Percentiles rank a stretch among this genome's conserved stretches.
phyloP scores from a whole-genome alignment of 2,888 invertebrate genomes.

The Eustalomyia histrio region DNA sequence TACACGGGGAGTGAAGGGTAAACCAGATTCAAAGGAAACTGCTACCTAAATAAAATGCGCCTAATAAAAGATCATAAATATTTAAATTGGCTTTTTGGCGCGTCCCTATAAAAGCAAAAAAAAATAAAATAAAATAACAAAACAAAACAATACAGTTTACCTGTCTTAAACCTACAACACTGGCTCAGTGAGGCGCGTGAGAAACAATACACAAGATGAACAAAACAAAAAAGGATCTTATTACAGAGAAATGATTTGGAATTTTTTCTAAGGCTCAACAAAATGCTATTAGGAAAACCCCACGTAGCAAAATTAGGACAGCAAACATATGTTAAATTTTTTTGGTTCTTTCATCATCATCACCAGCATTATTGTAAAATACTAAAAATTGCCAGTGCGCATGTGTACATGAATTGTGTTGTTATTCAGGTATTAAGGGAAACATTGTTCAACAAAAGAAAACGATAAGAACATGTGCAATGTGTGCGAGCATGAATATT shows the following conservation, averaged over 20 bases:
- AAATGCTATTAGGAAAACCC: constrained; percentile 39
- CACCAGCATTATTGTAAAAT: neutral
- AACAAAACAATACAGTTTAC: neutral
- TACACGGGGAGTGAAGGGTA: constrained; percentile 31
- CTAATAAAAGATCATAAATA: constrained; percentile 18
- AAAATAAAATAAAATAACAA: too few relatives aligned
- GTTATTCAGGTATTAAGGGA: constrained; percentile 44
- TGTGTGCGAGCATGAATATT: neutral
- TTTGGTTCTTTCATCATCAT: constrained; percentile 3
- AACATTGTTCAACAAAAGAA: neutral
- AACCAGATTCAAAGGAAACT: neutral
- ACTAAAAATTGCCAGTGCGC: constrained; percentile 12
- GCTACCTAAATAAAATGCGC: neutral
- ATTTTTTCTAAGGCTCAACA: constrained; percentile 26
- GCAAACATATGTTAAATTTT: constrained; percentile 17
- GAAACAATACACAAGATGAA: neutral
- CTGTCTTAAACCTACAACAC: neutral
- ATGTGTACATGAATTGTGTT: constrained; percentile 29
- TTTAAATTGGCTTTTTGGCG: constrained; percentile 57
- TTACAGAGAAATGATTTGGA: constrained; percentile 17
- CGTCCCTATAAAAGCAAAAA: neutral
- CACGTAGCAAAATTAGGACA: constrained; percentile 27
- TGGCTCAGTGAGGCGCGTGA: constrained; percentile 33
- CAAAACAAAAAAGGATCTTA: neutral
- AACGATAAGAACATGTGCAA: constrained; percentile 43